These are phyloP conservation scores for Muricea muricata DNA, from an alignment of 92 coral and sea anemone genomes.

Conservation along the genomic window DNA sequence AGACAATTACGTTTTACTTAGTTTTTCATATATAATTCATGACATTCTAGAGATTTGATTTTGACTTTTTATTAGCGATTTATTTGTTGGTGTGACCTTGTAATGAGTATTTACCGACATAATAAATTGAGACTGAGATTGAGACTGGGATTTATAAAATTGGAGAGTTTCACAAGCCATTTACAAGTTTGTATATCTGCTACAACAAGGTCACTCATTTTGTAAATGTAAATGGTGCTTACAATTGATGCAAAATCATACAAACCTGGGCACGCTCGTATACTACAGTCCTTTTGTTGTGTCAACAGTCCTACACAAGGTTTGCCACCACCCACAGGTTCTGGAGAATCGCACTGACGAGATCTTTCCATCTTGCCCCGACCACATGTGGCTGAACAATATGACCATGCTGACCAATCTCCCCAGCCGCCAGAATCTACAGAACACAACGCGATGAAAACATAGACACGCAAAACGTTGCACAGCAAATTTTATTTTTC, in stretches of 20 bases:
- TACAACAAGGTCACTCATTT: too few relatives aligned
- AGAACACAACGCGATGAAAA: background rate
- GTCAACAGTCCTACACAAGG: constrained; percentile 91
- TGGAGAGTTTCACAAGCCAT: too few relatives aligned
- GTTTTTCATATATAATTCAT: too few relatives aligned
- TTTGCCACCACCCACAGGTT: constrained; percentile 88
- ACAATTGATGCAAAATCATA: background rate
- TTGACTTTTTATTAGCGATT: too few relatives aligned
- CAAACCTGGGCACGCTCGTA: constrained; percentile 91
- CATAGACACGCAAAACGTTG: background rate
- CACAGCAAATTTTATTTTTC: background rate
- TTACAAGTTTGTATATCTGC: too few relatives aligned
- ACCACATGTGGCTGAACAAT: constrained; percentile 98
- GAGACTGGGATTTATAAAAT: too few relatives aligned
- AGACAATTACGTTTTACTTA: too few relatives aligned
- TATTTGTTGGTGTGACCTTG: too few relatives aligned
- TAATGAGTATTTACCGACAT: too few relatives aligned
- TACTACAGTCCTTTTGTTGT: constrained; percentile 89
- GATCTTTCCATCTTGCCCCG: constrained; percentile 86
- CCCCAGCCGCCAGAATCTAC: constrained; percentile 90
- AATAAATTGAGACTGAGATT: too few relatives aligned
- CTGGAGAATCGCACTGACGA: constrained; percentile 90
- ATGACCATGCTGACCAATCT: constrained; percentile 96
- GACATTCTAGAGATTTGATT: too few relatives aligned
- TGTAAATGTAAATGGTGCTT: too few relatives aligned